Percentiles rank a stretch among this genome's conserved stretches.
Conservation (phyloP, 1,140 invertebrate genomes). For the Brachionus rotundiformis region DNA sequence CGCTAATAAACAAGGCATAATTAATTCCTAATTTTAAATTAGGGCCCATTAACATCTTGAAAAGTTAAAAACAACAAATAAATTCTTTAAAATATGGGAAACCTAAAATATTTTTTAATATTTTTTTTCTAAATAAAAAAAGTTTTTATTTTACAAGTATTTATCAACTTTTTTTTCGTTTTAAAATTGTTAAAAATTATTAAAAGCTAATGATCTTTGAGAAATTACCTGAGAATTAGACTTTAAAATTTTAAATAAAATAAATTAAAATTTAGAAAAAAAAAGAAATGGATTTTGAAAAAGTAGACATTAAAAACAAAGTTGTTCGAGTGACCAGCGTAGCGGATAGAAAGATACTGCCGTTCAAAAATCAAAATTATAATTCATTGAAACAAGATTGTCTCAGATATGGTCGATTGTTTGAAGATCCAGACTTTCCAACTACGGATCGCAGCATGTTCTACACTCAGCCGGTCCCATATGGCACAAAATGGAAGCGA, state of each 20-base stretch:
- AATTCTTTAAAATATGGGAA: background rate
- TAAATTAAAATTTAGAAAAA: too few relatives aligned
- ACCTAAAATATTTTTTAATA: conserved; percentile 12
- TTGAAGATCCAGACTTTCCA: conserved; percentile 74
- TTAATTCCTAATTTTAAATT: background rate
- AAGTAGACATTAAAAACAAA: conserved; percentile 17
- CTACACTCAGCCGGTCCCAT: conserved; percentile 5
- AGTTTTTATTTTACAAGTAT: too few relatives aligned
- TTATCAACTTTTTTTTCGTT: too few relatives aligned
- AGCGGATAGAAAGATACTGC: background rate
- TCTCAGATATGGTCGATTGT: conserved; percentile 61
- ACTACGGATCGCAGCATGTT: conserved; percentile 68
- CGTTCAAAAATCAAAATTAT: conserved; percentile 44
- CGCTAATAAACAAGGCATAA: background rate
- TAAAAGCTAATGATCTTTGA: too few relatives aligned
- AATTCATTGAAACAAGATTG: conserved; percentile 35
- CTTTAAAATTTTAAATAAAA: too few relatives aligned
- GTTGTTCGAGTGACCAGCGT: background rate
- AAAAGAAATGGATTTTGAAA: conserved; percentile 32
- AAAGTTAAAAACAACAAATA: background rate
- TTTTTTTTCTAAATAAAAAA: too few relatives aligned
- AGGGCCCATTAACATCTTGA: conserved; percentile 6
- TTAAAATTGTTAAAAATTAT: too few relatives aligned
- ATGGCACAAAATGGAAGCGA: conserved; percentile 31
- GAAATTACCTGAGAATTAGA: too few relatives aligned